Conservation (phyloP, 2,113 vertebrate species). For the Gulo gulo region DNA sequence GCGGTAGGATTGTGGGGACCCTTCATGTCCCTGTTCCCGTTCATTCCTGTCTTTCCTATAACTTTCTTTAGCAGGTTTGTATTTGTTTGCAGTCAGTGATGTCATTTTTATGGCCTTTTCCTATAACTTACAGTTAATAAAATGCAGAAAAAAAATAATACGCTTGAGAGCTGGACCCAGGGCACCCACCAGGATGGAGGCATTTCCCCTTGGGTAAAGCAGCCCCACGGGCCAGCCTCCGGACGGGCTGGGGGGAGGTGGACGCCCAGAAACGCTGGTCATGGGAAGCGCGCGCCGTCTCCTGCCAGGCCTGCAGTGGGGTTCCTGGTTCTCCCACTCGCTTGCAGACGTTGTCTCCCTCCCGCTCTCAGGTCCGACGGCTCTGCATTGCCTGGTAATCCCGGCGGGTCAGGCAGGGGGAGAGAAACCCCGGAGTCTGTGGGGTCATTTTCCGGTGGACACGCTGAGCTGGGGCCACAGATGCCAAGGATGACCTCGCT, state of each 20-base stretch:
- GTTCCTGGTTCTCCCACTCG: not conserved
- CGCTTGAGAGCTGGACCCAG: not conserved
- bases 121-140: not conserved
- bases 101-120: not conserved
- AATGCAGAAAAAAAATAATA: not conserved
- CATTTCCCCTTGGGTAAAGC: not conserved
- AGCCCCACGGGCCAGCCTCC: not conserved
- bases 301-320: not conserved
- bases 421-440: not conserved
- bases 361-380: no score
- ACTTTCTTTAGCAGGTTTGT: not conserved
- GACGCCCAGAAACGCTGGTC: no score
- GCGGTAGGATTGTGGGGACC: rapidly evolving
- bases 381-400: not conserved
- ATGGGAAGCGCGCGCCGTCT: rapidly evolving
- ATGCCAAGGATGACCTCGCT: rapidly evolving
- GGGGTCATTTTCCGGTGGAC: not conserved
- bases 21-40: not conserved
- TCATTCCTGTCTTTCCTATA: not conserved
- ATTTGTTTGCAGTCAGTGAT: not conserved
- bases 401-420: not conserved
- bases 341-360: no score
- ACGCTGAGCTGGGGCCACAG: not conserved
- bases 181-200: not conserved
- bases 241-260: no score